phyloP scores from a whole-genome alignment of 2,888 invertebrate species.

The Hemaris fuciformis region DNA sequence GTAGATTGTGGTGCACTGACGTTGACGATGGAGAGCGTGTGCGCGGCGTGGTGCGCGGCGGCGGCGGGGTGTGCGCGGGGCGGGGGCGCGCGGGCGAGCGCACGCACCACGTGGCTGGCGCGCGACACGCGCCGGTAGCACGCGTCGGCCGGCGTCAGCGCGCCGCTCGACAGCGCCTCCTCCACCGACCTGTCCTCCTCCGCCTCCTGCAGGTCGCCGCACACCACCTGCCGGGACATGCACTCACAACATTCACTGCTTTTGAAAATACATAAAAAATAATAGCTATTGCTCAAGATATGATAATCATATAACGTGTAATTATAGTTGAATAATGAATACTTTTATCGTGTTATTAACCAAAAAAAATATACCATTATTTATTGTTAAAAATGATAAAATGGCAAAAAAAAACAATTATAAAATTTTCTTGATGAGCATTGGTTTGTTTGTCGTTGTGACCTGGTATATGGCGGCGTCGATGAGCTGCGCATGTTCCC shows the following conservation, averaged over 20 bases:
- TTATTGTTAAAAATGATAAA: too few species aligned
- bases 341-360: too few species aligned
- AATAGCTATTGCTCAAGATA: too few species aligned
- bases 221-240: constrained; percentile 40
- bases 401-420: too few species aligned
- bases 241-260: background rate
- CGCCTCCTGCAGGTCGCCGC: constrained; percentile 32
- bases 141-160: constrained; percentile 59
- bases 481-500: constrained; percentile 52
- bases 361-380: too few species aligned
- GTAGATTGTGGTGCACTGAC: constrained; percentile 24
- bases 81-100: constrained; percentile 34
- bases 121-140: constrained; percentile 64
- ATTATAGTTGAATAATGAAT: too few species aligned
- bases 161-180: constrained; percentile 49
- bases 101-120: constrained; percentile 43
- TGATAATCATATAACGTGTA: too few species aligned
- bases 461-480: constrained; percentile 55
- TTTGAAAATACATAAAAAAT: too few species aligned
- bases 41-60: constrained; percentile 23
- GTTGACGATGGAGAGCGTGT: constrained; percentile 30
- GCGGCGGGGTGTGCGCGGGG: constrained; percentile 25
- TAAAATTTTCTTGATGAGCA: too few species aligned
- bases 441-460: too few species aligned
- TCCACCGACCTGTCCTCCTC: constrained; percentile 48